Percentiles rank a stretch among this genome's conserved stretches.
Evolutionary conservation across 1,140 invertebrate species (phyloP).

Genomic region (Hypsibius dujardini): DNA sequence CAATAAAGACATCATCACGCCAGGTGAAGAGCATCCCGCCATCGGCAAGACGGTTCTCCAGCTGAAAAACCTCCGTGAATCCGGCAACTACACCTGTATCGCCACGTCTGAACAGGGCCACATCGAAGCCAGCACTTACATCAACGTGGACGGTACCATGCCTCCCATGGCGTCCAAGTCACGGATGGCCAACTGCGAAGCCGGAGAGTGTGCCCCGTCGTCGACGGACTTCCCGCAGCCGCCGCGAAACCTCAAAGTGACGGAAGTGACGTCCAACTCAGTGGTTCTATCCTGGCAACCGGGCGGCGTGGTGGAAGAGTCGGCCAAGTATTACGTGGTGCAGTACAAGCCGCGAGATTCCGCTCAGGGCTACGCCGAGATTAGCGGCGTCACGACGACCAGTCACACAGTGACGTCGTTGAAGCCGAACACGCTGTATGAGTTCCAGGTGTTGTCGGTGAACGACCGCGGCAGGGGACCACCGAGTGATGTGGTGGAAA

Average conservation of each 20-base stretch:
- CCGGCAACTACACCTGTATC: constrained; percentile 88
- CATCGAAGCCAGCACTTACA: constrained; percentile 62
- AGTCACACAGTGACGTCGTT: constrained; percentile 72
- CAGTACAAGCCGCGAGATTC: constrained; percentile 77
- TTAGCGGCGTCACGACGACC: constrained; percentile 73
- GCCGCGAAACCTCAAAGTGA: constrained; percentile 65
- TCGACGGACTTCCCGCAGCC: constrained; percentile 69
- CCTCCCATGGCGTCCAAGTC: constrained; percentile 38
- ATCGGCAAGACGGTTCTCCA: constrained; percentile 57
- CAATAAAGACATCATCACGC: neutral
- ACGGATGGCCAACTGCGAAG: constrained; percentile 16
- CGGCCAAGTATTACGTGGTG: constrained; percentile 78
- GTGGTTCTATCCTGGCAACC: constrained; percentile 77
- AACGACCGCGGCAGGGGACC: constrained; percentile 76
- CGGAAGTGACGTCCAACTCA: constrained; percentile 76
- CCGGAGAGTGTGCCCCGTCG: too few species aligned
- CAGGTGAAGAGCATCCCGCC: constrained; percentile 28
- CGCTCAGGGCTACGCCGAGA: constrained; percentile 42
- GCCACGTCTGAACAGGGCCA: constrained; percentile 79
- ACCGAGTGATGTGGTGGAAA: constrained; percentile 59
- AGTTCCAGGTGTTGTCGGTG: constrained; percentile 82
- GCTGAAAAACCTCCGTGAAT: constrained; percentile 66
- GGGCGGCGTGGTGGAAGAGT: constrained; percentile 47
- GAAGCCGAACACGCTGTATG: constrained; percentile 85
- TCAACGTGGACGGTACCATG: constrained; percentile 95